Base-by-base conservation (phyloP, 2,797 vertebrate genomes). In the Ammospiza maritima region DNA sequence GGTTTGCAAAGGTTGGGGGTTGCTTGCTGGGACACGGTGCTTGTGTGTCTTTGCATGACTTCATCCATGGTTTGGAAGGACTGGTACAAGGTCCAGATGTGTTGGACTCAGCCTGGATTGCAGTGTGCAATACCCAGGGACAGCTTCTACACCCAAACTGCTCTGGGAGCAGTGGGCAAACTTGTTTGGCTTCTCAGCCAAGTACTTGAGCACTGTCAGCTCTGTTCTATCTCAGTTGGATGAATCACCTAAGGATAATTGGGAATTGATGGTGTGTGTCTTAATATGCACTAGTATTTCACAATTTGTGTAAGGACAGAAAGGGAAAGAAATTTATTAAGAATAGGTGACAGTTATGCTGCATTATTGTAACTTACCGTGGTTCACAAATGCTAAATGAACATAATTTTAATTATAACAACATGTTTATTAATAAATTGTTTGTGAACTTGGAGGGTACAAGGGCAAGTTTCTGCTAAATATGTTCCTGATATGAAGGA, bases 261-360 rank as follows among this genome's bases (percentile, higher is more conserved):
- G n/a, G 32, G 30, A 65, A 38, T 56, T 85, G 67, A 83, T 29
- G 36, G 8, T 16, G 13, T 50, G 2, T 89, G 57, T 87, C 57
- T 95, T 71, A 64, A 64, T 90, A 51, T 64, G 48, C 66, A n/a
- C 45, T 83, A 57, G 8, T 61, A 58, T 89, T 96, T 94, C 54
- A 51, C 75, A 74, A 36, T 60, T 92, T 65, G n/a, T 62, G 61
- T 44, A 45, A 12, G 58, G n/a, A 38, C 54, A 89, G 50, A 82
- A 89, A 60, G 23, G 25, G 40, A 85, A 94, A 74, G 13, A 54
- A 65, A 34, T 51, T 66, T 70, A 26, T 42, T 62, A 58, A 77
- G 34, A 71, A 40, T 48, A 56, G 29, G 27, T 56, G 77, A 29
- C 50, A n/a, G 20, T 74, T 44, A 45, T 30, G 15, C 29, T 70